Percentiles rank a stretch among this genome's conserved stretches.
These are phyloP conservation scores for Arnoldichthys spilopterus DNA, from an alignment of 2,797 vertebrate genomes.

Conservation along the genomic window DNA sequence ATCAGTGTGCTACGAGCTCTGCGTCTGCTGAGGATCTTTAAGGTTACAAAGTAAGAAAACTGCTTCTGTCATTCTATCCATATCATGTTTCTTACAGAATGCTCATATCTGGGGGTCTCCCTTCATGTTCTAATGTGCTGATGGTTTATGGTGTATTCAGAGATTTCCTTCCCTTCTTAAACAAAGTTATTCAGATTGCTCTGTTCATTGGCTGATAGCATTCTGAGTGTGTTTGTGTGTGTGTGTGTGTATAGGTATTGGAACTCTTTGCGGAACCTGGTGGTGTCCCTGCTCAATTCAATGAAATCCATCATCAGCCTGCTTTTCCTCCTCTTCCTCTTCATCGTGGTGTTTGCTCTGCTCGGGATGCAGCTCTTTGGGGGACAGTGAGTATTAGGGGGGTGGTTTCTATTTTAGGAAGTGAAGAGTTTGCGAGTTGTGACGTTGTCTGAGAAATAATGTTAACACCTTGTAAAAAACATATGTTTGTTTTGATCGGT, in stretches of 20 bases:
- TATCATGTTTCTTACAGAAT: conserved; percentile 13
- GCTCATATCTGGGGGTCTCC: conserved; percentile 2
- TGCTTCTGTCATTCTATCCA: background rate
- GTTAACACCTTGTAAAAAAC: too few species aligned
- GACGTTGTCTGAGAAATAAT: too few species aligned
- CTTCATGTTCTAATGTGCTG: conserved; percentile 18
- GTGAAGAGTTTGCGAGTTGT: background rate
- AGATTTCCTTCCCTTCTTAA: conserved; percentile 31
- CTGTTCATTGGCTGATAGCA: conserved; percentile 42
- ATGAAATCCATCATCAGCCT: conserved; percentile 99
- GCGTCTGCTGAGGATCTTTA: conserved; percentile 93
- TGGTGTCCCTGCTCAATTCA: conserved; percentile 95
- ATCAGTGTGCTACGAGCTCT: conserved; percentile 94
- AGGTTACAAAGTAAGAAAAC: conserved; percentile 93
- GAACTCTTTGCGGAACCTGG: conserved; percentile 94
- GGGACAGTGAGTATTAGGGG: conserved; percentile 85
- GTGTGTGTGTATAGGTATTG: conserved; percentile 83
- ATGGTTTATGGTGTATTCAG: conserved; percentile 32
- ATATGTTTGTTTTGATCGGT: too few species aligned
- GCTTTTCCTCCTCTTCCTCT: conserved; percentile 95
- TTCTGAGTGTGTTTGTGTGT: conserved; percentile 10
- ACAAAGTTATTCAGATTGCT: conserved; percentile 24
- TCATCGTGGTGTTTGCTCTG: conserved; percentile 96
- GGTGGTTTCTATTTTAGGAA: background rate
- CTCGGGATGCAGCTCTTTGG: conserved; percentile 98